phyloP scores from a whole-genome alignment of 2,888 invertebrate species.

The Tortrix viridana region DNA sequence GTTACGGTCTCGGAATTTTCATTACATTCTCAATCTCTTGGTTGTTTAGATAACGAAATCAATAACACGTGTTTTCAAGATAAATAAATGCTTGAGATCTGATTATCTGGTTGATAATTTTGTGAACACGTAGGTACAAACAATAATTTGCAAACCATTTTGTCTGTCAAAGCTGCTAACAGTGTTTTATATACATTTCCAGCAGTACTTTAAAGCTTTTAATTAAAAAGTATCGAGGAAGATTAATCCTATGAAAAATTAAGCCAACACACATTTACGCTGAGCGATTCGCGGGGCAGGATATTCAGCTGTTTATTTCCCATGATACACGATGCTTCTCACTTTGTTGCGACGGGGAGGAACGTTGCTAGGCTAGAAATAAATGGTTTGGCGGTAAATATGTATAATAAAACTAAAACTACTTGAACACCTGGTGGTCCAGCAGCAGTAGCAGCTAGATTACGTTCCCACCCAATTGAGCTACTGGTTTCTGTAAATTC shows the following conservation, averaged over 20 bases:
- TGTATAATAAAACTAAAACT: not conserved
- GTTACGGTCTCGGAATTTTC: constrained; percentile 25
- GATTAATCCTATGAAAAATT: constrained; percentile 16
- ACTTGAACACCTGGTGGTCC: not conserved
- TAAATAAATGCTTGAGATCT: constrained; percentile 5
- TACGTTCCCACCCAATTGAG: not conserved
- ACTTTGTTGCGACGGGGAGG: constrained; percentile 7
- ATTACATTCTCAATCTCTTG: not conserved
- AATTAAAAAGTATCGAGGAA: constrained; percentile 22
- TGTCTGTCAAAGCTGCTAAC: not conserved
- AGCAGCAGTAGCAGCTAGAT: not conserved
- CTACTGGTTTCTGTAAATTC: too few relatives aligned
- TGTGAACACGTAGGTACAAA: constrained; percentile 1
- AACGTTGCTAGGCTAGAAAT: constrained; percentile 15
- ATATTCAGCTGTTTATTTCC: constrained; percentile 25
- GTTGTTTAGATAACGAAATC: not conserved
- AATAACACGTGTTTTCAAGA: constrained; percentile 15
- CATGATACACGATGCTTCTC: constrained; percentile 9
- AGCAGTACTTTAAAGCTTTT: not conserved
- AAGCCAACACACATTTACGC: constrained; percentile 15
- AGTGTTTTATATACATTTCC: not conserved
- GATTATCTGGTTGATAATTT: constrained; percentile 7
- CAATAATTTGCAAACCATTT: constrained; percentile 2
- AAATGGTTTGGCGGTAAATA: constrained; percentile 7
- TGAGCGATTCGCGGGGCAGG: constrained; percentile 16